Percentiles rank a stretch among this genome's conserved stretches.
phyloP scores from a whole-genome alignment of 1,140 invertebrate genomes.

The Apis dorsata region DNA sequence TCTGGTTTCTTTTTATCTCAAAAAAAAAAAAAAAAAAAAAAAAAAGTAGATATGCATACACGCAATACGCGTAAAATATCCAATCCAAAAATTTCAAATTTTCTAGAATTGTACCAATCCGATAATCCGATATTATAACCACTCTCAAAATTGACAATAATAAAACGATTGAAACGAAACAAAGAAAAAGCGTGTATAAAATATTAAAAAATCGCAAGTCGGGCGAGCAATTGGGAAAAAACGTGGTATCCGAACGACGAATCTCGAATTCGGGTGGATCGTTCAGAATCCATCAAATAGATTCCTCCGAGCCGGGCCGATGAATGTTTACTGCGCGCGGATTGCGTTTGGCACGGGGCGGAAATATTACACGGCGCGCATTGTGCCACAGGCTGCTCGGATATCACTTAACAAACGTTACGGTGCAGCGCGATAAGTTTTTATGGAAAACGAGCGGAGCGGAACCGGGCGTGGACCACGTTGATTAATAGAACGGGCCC shows the following conservation, averaged over 20 bases:
- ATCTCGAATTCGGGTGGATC: neutral
- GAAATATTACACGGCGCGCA: conserved; percentile 56
- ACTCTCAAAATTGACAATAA: no score
- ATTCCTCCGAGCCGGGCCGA: conserved; percentile 53
- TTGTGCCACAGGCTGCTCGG: conserved; percentile 41
- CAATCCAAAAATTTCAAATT: no score
- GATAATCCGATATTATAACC: no score
- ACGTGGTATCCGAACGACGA: neutral
- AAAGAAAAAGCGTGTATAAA: no score
- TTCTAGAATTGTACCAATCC: no score
- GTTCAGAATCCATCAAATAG: conserved; percentile 67
- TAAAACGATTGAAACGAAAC: no score
- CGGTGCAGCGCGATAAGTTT: conserved; percentile 36
- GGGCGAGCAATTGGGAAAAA: no score
- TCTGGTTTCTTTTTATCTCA: no score
- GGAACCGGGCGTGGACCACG: conserved; percentile 30
- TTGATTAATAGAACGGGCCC: conserved; percentile 49
- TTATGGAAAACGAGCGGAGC: conserved; percentile 43
- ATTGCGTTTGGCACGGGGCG: conserved; percentile 59
- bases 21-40: no score
- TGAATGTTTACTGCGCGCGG: conserved; percentile 63
- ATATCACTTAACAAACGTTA: conserved; percentile 58
- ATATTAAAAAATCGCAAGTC: no score
- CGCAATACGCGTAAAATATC: no score
- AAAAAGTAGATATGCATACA: no score